Percentiles rank a stretch among this genome's conserved stretches.
These are phyloP conservation scores for Propsilocerus akamusi DNA, from an alignment of 1,140 invertebrate genomes.

Conservation along the genomic window DNA sequence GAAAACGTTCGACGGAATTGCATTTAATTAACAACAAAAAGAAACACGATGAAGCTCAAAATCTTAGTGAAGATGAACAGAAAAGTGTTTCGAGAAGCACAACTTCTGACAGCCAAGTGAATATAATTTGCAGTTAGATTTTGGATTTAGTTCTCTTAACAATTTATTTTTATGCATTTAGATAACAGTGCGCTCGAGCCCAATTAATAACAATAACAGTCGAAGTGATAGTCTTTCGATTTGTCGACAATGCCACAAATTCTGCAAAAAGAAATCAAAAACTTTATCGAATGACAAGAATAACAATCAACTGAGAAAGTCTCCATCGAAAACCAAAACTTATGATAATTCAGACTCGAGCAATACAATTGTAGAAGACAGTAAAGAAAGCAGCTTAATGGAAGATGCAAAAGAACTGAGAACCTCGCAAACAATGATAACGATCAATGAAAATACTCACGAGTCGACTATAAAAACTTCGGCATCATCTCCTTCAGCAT, in stretches of 20 bases:
- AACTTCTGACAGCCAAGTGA: constrained; percentile 51
- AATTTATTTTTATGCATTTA: constrained; percentile 18
- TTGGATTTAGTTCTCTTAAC: not conserved
- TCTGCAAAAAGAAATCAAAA: constrained; percentile 27
- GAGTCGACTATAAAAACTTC: not conserved
- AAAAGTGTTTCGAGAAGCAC: constrained; percentile 45
- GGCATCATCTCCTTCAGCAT: not conserved
- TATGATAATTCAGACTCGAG: no score
- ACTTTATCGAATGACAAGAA: not conserved
- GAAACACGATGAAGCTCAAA: constrained; percentile 19
- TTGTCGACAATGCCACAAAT: constrained; percentile 52
- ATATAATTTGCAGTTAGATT: not conserved
- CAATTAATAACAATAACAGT: constrained; percentile 24
- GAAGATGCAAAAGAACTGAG: not conserved
- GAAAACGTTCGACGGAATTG: constrained; percentile 42
- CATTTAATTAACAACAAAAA: constrained; percentile 30
- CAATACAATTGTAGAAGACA: not conserved
- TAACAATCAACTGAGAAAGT: not conserved
- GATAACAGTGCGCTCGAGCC: constrained; percentile 49
- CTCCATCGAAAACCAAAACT: no score
- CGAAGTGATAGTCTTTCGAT: constrained; percentile 38
- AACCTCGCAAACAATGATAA: not conserved
- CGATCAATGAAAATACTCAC: not conserved
- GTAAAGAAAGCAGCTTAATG: not conserved
- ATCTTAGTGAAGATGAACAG: constrained; percentile 26